Evolutionary conservation across 1,140 invertebrate species (phyloP).

Genomic region (Riptortus pedestris): DNA sequence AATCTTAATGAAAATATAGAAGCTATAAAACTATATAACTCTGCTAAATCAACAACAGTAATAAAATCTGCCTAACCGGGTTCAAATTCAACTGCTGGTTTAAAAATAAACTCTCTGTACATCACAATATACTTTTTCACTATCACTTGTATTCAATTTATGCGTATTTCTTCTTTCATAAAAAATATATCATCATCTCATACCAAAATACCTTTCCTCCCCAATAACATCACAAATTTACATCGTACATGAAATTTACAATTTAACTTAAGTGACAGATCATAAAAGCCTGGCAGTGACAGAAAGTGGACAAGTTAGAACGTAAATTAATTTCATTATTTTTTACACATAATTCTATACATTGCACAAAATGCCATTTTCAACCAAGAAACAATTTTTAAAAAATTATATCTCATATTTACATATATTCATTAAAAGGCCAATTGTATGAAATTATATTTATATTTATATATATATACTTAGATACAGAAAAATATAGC

Average conservation of each 20-base stretch:
- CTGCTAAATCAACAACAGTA: conserved; percentile 21
- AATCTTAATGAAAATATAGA: conserved; percentile 19
- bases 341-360: conserved; percentile 15
- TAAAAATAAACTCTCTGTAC: conserved; percentile 28
- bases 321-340: conserved; percentile 17
- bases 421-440: conserved; percentile 23
- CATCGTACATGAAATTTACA: conserved; percentile 17
- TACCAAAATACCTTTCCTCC: conserved; percentile 30
- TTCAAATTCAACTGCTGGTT: conserved; percentile 24
- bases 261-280: conserved; percentile 20
- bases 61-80: conserved; percentile 27
- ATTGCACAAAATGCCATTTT: conserved; percentile 7
- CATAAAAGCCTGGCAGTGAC: conserved; percentile 26
- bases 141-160: conserved; percentile 23
- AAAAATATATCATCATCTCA: conserved; percentile 27
- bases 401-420: conserved; percentile 22
- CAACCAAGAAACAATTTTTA: conserved; percentile 9
- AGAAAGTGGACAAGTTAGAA: conserved; percentile 25
- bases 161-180: conserved; percentile 11
- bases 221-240: conserved; percentile 28
- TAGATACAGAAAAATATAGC: conserved; percentile 27
- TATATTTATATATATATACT: conserved; percentile 23
- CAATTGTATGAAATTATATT: conserved; percentile 20
- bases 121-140: conserved; percentile 25
- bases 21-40: conserved; percentile 26